Evolutionary conservation across 2,797 vertebrate species (phyloP).

Genomic region (Choloepus didactylus): DNA sequence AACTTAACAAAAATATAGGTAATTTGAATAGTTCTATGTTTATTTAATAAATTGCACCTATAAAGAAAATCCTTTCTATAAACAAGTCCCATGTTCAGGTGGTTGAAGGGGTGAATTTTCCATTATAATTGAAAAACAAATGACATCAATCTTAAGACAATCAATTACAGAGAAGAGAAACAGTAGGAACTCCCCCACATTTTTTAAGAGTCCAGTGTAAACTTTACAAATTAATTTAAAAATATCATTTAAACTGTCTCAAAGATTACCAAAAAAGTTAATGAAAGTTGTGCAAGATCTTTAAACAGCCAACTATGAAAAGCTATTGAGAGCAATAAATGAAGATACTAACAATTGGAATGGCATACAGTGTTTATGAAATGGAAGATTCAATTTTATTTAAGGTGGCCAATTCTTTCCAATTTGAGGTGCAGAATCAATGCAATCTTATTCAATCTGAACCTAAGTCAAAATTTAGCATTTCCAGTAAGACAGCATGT

Average conservation of each 20-base stretch:
- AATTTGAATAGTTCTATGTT: not conserved
- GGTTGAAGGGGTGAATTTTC: not conserved
- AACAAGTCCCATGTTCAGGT: not conserved
- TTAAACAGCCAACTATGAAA: not conserved
- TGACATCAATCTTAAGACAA: not conserved
- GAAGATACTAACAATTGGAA: not conserved
- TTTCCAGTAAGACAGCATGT: not conserved
- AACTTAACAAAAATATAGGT: slow-evolving; percentile 13
- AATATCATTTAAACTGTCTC: not conserved
- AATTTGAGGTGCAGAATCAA: slow-evolving; percentile 3
- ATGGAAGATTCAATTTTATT: not conserved
- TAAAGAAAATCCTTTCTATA: slow-evolving; percentile 3
- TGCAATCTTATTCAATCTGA: not conserved
- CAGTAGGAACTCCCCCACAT: not conserved
- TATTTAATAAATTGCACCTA: slow-evolving; percentile 25
- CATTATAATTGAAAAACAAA: slow-evolving; percentile 5
- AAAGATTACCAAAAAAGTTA: slow-evolving; percentile 11
- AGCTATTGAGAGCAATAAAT: slow-evolving; percentile 31
- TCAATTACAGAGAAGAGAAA: not conserved
- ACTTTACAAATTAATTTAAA: slow-evolving; percentile 21
- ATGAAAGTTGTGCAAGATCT: slow-evolving; percentile 31
- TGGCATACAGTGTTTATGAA: slow-evolving; percentile 3
- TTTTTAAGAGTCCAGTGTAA: slow-evolving; percentile 1
- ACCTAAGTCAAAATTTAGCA: not conserved
- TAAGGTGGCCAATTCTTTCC: not conserved